Evolutionary conservation across 37 sponge, comb jelly and placozoan species (phyloP).

Genomic region (Ianthella basta): DNA sequence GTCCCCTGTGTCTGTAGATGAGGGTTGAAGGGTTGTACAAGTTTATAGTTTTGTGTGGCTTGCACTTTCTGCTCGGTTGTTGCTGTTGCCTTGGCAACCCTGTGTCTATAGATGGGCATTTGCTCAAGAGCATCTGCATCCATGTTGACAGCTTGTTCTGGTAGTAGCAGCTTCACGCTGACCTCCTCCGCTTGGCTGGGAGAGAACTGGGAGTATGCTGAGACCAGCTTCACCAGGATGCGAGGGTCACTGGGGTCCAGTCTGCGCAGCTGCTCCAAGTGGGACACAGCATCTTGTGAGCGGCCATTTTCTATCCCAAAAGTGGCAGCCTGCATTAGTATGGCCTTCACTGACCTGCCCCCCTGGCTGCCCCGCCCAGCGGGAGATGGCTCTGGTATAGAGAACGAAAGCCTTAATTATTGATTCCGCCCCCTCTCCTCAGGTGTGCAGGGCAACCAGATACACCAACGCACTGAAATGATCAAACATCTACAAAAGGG

Average conservation of each 20-base stretch:
- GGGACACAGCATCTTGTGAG: constrained; percentile 65
- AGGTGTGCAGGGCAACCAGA: constrained; percentile 31
- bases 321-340: constrained; percentile 53
- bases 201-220: constrained; percentile 83
- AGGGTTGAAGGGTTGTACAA: too few relatives aligned
- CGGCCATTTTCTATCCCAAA: constrained; percentile 57
- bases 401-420: constrained; percentile 32
- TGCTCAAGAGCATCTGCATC: constrained; percentile 75
- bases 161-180: constrained; percentile 45
- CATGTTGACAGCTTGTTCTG: constrained; percentile 3
- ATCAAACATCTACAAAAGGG: too few relatives aligned
- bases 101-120: constrained; percentile 41
- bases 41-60: constrained; percentile 60
- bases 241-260: constrained; percentile 44
- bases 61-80: constrained; percentile 29
- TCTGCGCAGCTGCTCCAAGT: constrained; percentile 54
- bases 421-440: constrained; percentile 5
- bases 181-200: constrained; percentile 73
- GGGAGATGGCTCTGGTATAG: constrained; percentile 33
- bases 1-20: too few relatives aligned
- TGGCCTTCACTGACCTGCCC: neutral
- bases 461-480: neutral
- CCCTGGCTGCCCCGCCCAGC: constrained; percentile 29
- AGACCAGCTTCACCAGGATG: constrained; percentile 63
- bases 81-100: neutral